Base-by-base conservation (phyloP, 2,797 vertebrate species). In the Oreortyx pictus region DNA sequence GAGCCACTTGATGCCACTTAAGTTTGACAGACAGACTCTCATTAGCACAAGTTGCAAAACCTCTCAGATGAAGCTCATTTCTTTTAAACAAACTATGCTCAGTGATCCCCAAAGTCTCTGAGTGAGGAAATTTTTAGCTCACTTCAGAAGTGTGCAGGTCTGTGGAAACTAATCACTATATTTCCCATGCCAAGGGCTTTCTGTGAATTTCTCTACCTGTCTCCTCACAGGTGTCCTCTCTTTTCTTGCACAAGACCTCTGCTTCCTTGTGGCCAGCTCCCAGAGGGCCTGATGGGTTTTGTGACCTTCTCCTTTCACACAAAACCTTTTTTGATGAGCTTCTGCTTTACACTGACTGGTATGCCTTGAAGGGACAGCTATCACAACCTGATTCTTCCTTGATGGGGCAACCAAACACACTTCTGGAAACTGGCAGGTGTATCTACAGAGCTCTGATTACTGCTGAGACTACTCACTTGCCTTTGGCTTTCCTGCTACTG, bases 11-110 rank as follows among this genome's bases (percentile, higher is more conserved):
- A 97, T 97, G 97, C 97, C 96, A 98, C 97, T 98, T 98, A 97
- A 97, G 94, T 90, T 97, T 98, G 97, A 98, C 95, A 98, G 97
- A 97, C 98, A 98, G 97, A 94, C 97, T 97, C 96, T 97, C 96
- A 98, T 98, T 97, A 98, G 96, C 73, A 94, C 90, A 94, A 96
- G 76, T 96, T 97, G 94, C 95, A 97, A 97, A 97, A 97, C 91
- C 96, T 97, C 96, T 91, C 78, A 92, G 90, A 96, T 97, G 96
- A 97, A 90, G 89, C 82, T 97, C 91, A 91, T 96, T 97, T 97
- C 96, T 97, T 97, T 97, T 92, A 97, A 97, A 96, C 96, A 98
- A 97, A 97, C 92, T 97, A 93, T 80, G 77, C 93, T 97, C 93
- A 94, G 92, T 86, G 95, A 96, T 96, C 89, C 90, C 92, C 92